Conservation (phyloP, 2,888 invertebrate genomes). For the Trichogramma evanescens region DNA sequence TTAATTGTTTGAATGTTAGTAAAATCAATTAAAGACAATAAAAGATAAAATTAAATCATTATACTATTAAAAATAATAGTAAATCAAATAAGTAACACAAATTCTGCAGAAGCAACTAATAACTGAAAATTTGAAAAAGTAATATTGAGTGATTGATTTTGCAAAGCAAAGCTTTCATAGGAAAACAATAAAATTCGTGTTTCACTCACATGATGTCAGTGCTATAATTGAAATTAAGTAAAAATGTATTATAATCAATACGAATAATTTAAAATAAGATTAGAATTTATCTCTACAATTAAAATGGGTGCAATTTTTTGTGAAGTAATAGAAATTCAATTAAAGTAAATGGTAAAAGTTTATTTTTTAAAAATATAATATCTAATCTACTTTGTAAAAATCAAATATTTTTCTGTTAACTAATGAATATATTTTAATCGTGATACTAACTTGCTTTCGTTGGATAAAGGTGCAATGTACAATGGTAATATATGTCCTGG, state of each 20-base stretch:
- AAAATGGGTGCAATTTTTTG: neutral
- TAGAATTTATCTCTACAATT: neutral
- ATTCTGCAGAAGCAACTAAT: constrained; percentile 11
- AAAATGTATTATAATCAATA: constrained; percentile 9
- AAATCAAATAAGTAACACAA: neutral
- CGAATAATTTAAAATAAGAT: constrained; percentile 12
- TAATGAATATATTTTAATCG: neutral
- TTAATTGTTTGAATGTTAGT: neutral
- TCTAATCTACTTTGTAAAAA: neutral
- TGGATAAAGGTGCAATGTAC: constrained; percentile 69
- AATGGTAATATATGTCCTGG: constrained; percentile 63
- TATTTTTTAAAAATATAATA: neutral
- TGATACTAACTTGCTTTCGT: constrained; percentile 70
- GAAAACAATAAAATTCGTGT: constrained; percentile 16
- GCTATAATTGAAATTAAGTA: constrained; percentile 24
- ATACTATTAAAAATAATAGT: neutral
- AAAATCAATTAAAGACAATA: neutral
- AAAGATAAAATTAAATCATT: neutral
- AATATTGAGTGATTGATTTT: neutral
- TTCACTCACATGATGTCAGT: constrained; percentile 32
- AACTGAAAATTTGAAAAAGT: constrained; percentile 8
- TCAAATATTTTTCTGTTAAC: neutral
- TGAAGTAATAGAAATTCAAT: neutral
- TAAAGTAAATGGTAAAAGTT: neutral
- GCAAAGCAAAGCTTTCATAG: constrained; percentile 11